A percentile compares a stretch with the other conserved stretches of the same genome.
Conservation (phyloP, 2,797 vertebrate species). For the Gymnoscopelus microlampas region DNA sequence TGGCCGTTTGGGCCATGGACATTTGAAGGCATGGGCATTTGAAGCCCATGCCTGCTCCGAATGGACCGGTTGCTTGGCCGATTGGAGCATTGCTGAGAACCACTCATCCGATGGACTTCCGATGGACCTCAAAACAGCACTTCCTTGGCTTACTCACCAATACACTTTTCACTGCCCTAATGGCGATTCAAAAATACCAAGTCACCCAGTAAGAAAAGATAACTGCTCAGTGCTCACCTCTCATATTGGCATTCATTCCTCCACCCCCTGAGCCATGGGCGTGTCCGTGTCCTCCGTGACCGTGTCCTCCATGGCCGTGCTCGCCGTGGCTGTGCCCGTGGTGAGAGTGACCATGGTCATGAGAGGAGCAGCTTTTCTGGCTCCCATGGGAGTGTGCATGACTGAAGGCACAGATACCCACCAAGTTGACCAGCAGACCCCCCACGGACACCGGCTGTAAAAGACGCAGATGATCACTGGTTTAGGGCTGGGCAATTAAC, state of each 20-base stretch:
- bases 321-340: slow-evolving; percentile 83
- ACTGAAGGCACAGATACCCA: slow-evolving; percentile 98
- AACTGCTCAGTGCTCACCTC: slow-evolving; percentile 79
- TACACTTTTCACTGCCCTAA: no score
- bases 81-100: no score
- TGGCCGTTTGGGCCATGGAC: no score
- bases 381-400: slow-evolving; percentile 90
- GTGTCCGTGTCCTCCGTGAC: slow-evolving; percentile 85
- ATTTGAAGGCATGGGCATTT: no score
- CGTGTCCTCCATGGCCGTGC: slow-evolving; percentile 87
- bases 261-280: slow-evolving; percentile 81
- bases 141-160: no score
- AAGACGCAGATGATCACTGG: not conserved
- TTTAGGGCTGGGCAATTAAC: no score
- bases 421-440: slow-evolving; percentile 94
- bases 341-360: slow-evolving; percentile 82
- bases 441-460: slow-evolving; percentile 94
- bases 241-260: slow-evolving; percentile 99
- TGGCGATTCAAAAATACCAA: no score
- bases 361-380: slow-evolving; percentile 33
- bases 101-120: no score
- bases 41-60: no score
- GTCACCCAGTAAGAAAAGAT: not conserved
- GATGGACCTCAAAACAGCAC: not conserved
- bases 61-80: no score